phyloP scores from a whole-genome alignment of 53 echinoderm and acorn worm species.

The Patiria pectinifera region DNA sequence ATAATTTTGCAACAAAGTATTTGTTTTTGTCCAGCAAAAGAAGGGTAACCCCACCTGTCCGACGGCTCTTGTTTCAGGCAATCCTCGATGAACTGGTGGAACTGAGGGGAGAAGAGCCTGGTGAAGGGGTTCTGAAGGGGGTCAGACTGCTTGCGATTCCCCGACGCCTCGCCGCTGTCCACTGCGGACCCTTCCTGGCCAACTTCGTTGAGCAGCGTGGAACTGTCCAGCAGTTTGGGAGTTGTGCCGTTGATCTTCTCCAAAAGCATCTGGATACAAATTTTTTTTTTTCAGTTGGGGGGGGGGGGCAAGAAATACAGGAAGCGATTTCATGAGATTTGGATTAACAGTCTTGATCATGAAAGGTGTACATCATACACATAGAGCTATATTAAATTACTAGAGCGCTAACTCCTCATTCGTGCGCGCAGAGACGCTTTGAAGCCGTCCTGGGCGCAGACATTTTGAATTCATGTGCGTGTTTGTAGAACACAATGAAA shows the following conservation, averaged over 20 bases:
- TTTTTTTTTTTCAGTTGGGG: no score
- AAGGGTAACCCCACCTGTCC: conserved; percentile 64
- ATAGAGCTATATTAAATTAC: no score
- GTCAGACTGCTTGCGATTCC: conserved; percentile 53
- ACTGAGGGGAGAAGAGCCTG: conserved; percentile 91
- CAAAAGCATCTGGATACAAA: conserved; percentile 79
- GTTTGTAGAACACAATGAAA: no score
- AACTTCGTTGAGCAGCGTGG: conserved; percentile 73
- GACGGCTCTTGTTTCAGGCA: conserved; percentile 85
- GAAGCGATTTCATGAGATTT: no score
- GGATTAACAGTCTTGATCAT: no score
- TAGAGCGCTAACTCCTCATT: no score
- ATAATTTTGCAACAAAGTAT: no score
- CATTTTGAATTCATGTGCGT: no score
- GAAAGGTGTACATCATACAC: no score
- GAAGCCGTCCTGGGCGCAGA: no score
- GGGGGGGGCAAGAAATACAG: not conserved
- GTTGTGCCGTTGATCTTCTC: conserved; percentile 98
- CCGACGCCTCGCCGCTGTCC: conserved; percentile 55
- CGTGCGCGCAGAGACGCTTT: no score
- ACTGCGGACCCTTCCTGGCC: conserved; percentile 49
- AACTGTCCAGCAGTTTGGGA: conserved; percentile 91
- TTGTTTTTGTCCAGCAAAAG: no score
- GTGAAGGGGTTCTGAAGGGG: conserved; percentile 77
- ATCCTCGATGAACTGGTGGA: conserved; percentile 93